These are phyloP conservation scores for Diceros bicornis DNA, from an alignment of 2,797 vertebrate species.

Conservation along the genomic window DNA sequence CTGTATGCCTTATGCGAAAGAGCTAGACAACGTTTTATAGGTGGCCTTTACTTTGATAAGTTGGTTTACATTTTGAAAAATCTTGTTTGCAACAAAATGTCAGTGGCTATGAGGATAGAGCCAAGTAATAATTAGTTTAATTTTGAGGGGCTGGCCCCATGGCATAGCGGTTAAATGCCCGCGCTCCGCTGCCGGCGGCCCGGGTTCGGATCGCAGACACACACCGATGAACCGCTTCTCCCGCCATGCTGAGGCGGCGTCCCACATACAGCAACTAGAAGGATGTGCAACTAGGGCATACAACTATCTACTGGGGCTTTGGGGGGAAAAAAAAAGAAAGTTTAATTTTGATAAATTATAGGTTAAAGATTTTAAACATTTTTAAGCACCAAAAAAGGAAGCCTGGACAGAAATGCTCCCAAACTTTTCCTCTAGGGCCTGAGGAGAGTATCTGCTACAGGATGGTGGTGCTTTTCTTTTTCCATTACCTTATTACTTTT, in stretches of 20 bases:
- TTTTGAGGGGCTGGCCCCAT: neutral
- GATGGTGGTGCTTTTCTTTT: neutral
- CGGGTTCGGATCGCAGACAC: too few relatives aligned
- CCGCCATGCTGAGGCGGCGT: too few relatives aligned
- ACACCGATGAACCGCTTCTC: too few relatives aligned
- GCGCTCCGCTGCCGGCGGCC: too few relatives aligned
- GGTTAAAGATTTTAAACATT: neutral
- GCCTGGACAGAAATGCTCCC: neutral
- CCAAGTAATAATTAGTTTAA: constrained; percentile 60
- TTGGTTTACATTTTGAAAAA: constrained; percentile 67
- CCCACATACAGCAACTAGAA: too few relatives aligned
- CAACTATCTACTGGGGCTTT: too few relatives aligned
- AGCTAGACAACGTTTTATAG: neutral
- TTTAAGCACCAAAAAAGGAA: constrained; percentile 13
- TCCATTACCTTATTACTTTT: neutral
- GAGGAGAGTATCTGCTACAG: neutral
- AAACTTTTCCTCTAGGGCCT: neutral
- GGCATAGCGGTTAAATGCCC: too few relatives aligned
- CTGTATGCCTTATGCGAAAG: neutral
- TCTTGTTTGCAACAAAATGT: constrained; percentile 62
- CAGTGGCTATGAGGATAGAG: constrained; percentile 42
- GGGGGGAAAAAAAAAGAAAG: too few relatives aligned
- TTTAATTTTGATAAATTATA: too few relatives aligned
- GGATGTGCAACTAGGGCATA: too few relatives aligned
- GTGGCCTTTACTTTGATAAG: constrained; percentile 57